Evolutionary conservation across 2,888 invertebrate species (phyloP).

Genomic region (Rhynchonema sp.): DNA sequence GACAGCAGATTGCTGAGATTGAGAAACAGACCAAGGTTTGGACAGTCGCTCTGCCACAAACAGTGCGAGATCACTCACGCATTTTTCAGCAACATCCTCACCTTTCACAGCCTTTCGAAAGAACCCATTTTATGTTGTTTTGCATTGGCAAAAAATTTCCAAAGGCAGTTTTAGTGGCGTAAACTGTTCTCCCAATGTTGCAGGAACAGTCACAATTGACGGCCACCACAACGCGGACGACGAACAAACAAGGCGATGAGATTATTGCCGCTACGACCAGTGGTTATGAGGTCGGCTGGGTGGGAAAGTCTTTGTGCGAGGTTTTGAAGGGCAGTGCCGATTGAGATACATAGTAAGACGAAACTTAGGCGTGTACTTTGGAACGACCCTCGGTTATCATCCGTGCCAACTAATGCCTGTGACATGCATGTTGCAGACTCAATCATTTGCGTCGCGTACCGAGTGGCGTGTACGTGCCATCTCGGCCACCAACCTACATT

Average conservation of each 20-base stretch:
- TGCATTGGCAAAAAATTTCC: too few relatives aligned
- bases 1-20: constrained; percentile 98
- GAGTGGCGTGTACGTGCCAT: constrained; percentile 91
- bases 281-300: constrained; percentile 55
- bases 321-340: too few relatives aligned
- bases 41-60: too few relatives aligned
- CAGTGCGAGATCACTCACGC: not conserved
- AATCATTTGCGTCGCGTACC: constrained; percentile 92
- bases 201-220: constrained; percentile 54
- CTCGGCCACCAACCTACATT: constrained; percentile 84
- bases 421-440: constrained; percentile 38
- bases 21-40: constrained; percentile 99
- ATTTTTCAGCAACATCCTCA: too few relatives aligned
- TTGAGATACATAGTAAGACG: too few relatives aligned
- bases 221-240: constrained; percentile 91
- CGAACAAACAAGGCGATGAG: constrained; percentile 97
- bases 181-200: too few relatives aligned
- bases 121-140: too few relatives aligned
- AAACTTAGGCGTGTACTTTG: too few relatives aligned
- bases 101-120: too few relatives aligned
- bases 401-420: not conserved
- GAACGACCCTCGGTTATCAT: too few relatives aligned
- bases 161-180: too few relatives aligned
- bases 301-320: not conserved
- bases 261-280: constrained; percentile 97